Evolutionary conservation across 2,888 invertebrate genomes (phyloP), one percentile per base, ranked within the genome.

Genomic region (Zhuqinia jingwanae): DNA sequence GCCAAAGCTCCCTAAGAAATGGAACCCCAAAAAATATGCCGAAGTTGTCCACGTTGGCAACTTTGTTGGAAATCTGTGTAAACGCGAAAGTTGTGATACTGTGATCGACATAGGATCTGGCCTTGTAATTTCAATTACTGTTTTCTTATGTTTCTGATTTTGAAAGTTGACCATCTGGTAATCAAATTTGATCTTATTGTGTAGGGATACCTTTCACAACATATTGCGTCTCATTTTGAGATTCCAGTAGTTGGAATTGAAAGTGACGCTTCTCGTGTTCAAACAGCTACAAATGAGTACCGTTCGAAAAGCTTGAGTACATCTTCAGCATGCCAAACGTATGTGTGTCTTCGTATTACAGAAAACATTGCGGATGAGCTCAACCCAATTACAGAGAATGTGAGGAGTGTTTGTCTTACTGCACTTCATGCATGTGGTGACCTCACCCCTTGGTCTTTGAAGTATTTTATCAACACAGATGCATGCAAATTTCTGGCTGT

Each of bases 371-470:
- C 82, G 0, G 36, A 70, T 2, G 83, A 89, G 73, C 42, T 86
- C 11, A 22, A 75, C 0, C 73, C 87, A 3, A 68, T 42, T 15
- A 58, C 85, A 1, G 22, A 17, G 0, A 30, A 36, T 0, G 68
- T 36, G 10, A 27, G 22, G 1, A 47, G 45, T 3, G 65, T 93
- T 79, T 93, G 94, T 82, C 91, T 95, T 88, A 93, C 94, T 86
- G 96, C 96, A 0, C 93, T 96, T 10, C 96, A 96, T 91, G 95
- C 96, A 6, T 96, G 96, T 91, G 96, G 95, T 0, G 96, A 96
- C 93, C 93, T 96, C 82, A 95, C 95, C 56, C 89, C 96, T 25
- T 86, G 87, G 85, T 95, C 95, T 10, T 93, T 96, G 73, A 93
- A 94, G 90, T 92, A 96, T 89, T 96, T 96, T 92, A 91, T 94